Evolutionary conservation across 2,888 invertebrate species (phyloP).

Genomic region (Sphaerophoria taeniata): DNA sequence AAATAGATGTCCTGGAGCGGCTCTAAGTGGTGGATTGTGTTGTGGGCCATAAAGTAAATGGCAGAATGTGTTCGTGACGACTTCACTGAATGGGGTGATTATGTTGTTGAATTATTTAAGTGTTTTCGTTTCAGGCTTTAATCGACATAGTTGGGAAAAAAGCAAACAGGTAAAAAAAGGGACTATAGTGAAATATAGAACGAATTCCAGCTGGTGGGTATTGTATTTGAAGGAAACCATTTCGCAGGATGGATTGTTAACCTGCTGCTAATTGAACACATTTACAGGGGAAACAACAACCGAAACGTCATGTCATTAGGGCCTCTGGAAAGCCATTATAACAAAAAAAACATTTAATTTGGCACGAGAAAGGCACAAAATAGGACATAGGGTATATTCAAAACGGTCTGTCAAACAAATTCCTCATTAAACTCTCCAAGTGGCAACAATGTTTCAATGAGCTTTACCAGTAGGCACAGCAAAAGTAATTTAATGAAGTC

Average conservation of each 20-base stretch:
- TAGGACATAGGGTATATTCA: too few species aligned
- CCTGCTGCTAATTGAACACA: slow-evolving; percentile 17
- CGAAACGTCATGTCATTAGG: not conserved
- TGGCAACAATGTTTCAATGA: too few species aligned
- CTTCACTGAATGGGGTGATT: slow-evolving; percentile 59
- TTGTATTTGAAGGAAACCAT: not conserved
- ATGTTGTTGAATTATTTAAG: slow-evolving; percentile 67
- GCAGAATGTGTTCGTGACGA: slow-evolving; percentile 62
- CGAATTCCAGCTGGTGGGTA: slow-evolving; percentile 8
- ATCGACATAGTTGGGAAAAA: not conserved
- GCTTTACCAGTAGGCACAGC: too few species aligned
- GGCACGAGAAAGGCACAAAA: too few species aligned
- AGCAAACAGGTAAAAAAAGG: slow-evolving; percentile 9
- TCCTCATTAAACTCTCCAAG: too few species aligned
- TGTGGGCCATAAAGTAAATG: slow-evolving; percentile 61
- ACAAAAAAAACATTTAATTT: not conserved
- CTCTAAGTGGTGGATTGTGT: slow-evolving; percentile 60
- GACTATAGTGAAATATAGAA: slow-evolving; percentile 29
- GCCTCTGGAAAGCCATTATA: not conserved
- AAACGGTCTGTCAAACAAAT: too few species aligned
- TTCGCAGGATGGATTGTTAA: not conserved
- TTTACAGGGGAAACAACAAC: not conserved
- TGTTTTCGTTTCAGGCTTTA: slow-evolving; percentile 38
- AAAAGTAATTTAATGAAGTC: slow-evolving; percentile 8
- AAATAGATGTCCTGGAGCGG: slow-evolving; percentile 58